Conservation (phyloP, 2,113 vertebrate species). For the Heteronetta atricapilla region DNA sequence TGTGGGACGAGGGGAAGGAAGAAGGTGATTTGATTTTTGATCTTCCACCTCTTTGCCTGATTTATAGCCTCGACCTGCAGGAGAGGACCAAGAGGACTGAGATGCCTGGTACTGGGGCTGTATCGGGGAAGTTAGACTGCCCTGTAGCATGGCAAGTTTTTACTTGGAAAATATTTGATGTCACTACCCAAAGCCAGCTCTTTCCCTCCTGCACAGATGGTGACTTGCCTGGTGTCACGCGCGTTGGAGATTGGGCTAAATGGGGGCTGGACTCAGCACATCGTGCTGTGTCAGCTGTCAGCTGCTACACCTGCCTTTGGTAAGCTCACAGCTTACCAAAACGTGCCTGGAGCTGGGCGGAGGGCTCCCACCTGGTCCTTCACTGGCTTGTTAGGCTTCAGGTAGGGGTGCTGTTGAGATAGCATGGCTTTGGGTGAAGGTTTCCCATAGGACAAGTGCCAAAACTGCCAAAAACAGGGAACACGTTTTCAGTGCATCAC, state of each 20-base stretch:
- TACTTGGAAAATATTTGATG: not conserved
- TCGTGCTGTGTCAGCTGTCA: not conserved
- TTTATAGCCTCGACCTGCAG: not conserved
- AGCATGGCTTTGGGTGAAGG: not conserved
- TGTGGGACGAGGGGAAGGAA: not conserved
- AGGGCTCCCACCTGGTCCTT: not conserved
- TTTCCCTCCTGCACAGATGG: not conserved
- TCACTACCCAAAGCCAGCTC: not conserved
- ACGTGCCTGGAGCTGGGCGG: not conserved
- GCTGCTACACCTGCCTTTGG: not conserved
- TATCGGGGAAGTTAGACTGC: not conserved
- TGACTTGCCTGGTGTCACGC: conserved; percentile 26
- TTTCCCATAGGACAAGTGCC: not conserved
- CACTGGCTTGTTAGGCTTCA: not conserved
- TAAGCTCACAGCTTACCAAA: not conserved
- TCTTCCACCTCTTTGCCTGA: not conserved
- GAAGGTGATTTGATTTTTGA: not conserved
- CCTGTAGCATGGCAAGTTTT: not conserved
- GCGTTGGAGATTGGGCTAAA: conserved; percentile 24
- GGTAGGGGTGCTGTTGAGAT: not conserved
- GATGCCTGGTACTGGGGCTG: not conserved
- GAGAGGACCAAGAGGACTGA: fast-evolving
- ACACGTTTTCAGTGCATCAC: not conserved
- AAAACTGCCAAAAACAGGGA: not conserved
- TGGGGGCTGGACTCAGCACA: not conserved